Conservation (phyloP, 2,888 invertebrate genomes). For the Anarsia innoxiella region DNA sequence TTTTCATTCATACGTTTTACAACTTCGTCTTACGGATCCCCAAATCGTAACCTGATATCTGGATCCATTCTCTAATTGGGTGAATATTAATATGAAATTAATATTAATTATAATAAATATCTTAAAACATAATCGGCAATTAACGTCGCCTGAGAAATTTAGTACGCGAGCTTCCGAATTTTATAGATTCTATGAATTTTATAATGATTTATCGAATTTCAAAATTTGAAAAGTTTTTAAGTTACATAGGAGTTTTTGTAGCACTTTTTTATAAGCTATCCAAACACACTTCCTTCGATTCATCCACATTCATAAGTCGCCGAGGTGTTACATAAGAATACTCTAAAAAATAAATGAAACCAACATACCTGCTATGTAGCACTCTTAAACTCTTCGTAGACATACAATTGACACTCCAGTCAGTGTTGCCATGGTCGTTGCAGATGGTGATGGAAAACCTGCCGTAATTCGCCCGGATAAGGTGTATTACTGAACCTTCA, state of each 20-base stretch:
- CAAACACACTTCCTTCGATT: too few species aligned
- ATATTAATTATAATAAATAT: slow-evolving; percentile 12
- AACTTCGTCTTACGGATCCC: slow-evolving; percentile 5
- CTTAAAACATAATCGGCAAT: slow-evolving; percentile 7
- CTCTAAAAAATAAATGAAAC: too few species aligned
- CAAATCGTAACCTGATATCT: slow-evolving; percentile 13
- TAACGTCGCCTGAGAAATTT: too few species aligned
- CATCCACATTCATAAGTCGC: too few species aligned
- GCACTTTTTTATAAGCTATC: too few species aligned
- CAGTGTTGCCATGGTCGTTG: slow-evolving; percentile 96
- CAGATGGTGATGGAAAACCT: slow-evolving; percentile 96
- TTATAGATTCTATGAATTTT: too few species aligned
- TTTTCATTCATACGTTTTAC: too few species aligned
- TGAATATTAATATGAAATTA: slow-evolving; percentile 10
- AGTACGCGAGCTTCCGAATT: too few species aligned
- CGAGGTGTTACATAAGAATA: too few species aligned
- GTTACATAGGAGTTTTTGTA: too few species aligned
- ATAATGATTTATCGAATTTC: too few species aligned
- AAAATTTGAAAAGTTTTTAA: too few species aligned
- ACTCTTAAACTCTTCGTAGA: slow-evolving; percentile 91
- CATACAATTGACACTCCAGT: slow-evolving; percentile 98
- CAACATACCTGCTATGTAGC: slow-evolving; percentile 86
- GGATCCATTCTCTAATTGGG: slow-evolving; percentile 9
- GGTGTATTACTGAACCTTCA: slow-evolving; percentile 90
- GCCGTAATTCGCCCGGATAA: slow-evolving; percentile 96